A percentile compares a stretch with the other conserved stretches of the same genome.
Evolutionary conservation across 2,888 invertebrate genomes (phyloP).

Genomic region (Tetrapedia diversipes): DNA sequence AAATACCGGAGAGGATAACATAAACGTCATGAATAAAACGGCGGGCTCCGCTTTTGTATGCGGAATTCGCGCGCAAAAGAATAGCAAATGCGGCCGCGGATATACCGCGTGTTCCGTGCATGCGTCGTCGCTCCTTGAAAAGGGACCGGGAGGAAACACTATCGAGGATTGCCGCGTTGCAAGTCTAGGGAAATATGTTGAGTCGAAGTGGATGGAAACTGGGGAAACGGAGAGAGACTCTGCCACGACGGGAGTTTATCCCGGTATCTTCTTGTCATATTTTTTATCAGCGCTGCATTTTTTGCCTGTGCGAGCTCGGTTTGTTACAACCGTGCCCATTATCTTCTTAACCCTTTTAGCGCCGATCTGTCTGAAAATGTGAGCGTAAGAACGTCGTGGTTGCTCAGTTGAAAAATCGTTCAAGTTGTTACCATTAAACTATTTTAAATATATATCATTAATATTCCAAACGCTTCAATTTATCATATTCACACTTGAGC

Average conservation of each 20-base stretch:
- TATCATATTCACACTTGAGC: too few relatives aligned
- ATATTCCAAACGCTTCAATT: too few relatives aligned
- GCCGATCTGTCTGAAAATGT: too few relatives aligned
- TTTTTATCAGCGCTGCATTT: neutral
- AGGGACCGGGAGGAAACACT: slow-evolving; percentile 1
- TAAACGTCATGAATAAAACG: slow-evolving; percentile 40
- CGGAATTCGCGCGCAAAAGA: slow-evolving; percentile 31
- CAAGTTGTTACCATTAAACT: too few relatives aligned
- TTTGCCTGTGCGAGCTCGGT: neutral
- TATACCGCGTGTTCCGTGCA: slow-evolving; percentile 9
- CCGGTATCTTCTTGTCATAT: neutral
- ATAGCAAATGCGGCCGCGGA: slow-evolving; percentile 28
- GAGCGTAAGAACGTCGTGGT: too few relatives aligned
- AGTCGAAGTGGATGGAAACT: neutral
- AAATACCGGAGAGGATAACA: neutral
- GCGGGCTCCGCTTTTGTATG: slow-evolving; percentile 19
- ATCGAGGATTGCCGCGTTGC: slow-evolving; percentile 14
- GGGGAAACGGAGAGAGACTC: neutral
- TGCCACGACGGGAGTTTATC: too few relatives aligned
- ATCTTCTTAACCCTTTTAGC: too few relatives aligned
- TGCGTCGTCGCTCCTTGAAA: neutral
- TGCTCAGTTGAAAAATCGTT: too few relatives aligned
- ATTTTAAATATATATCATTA: too few relatives aligned
- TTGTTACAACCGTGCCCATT: too few relatives aligned
- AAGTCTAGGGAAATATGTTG: neutral